These are phyloP conservation scores for Dendropsophus ebraccatus DNA, from an alignment of 2,113 vertebrate genomes.

Conservation along the genomic window DNA sequence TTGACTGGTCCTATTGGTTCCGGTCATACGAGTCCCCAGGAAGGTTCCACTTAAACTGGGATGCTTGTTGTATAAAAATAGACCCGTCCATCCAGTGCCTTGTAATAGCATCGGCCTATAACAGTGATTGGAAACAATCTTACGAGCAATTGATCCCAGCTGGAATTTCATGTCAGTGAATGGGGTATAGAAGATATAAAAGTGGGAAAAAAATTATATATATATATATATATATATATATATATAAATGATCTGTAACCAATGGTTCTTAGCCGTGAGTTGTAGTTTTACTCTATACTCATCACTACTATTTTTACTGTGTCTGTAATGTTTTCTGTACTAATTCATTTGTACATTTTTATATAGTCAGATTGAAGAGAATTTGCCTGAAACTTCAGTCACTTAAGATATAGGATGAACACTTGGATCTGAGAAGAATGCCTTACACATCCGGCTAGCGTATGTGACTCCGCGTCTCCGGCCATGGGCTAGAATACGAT, in stretches of 20 bases:
- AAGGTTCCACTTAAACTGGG: too few species aligned
- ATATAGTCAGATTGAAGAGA: neutral
- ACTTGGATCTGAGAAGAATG: slow-evolving; percentile 50
- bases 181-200: too few species aligned
- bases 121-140: too few species aligned
- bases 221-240: too few species aligned
- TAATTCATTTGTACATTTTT: neutral
- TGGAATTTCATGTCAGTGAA: too few species aligned
- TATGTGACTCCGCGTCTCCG: slow-evolving; percentile 40
- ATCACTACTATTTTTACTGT: neutral
- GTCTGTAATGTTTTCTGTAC: neutral
- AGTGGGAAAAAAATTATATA: too few species aligned
- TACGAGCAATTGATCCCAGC: too few species aligned
- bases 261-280: neutral
- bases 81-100: too few species aligned
- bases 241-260: neutral
- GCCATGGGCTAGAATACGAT: slow-evolving; percentile 46
- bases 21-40: neutral
- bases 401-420: slow-evolving; percentile 43
- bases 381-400: neutral
- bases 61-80: too few species aligned
- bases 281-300: neutral
- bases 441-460: slow-evolving; percentile 40
- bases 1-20: neutral
- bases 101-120: too few species aligned